Percentiles rank a stretch among this genome's conserved stretches.
These are phyloP conservation scores for Volucella zonaria DNA, from an alignment of 2,888 invertebrate species.

Conservation along the genomic window DNA sequence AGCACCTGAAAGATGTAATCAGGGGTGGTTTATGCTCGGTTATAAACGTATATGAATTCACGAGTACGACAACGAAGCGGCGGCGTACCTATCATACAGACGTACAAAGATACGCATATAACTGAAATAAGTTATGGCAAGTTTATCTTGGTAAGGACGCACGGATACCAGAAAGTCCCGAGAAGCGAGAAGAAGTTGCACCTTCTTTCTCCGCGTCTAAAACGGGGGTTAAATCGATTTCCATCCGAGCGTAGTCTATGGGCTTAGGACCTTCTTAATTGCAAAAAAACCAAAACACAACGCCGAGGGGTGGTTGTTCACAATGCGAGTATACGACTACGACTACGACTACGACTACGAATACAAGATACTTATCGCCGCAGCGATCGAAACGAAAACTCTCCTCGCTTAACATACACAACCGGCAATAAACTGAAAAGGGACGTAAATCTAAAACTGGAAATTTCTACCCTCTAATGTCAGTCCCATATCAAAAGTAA, in stretches of 20 bases:
- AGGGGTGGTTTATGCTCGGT: conserved; percentile 10
- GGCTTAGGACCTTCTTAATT: conserved; percentile 11
- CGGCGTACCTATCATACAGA: no score
- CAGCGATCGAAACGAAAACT: conserved; percentile 17
- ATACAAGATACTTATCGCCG: conserved; percentile 30
- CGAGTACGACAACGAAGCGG: background rate
- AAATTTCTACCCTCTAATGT: conserved; percentile 64
- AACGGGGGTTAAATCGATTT: conserved; percentile 28
- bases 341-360: background rate
- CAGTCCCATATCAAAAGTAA: conserved; percentile 62
- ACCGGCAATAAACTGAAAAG: conserved; percentile 30
- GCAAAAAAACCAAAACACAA: background rate
- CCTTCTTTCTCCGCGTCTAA: background rate
- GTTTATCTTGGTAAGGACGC: conserved; percentile 21
- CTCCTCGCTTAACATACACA: conserved; percentile 19
- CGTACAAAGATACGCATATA: no score
- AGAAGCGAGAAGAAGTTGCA: background rate
- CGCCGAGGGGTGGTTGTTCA: background rate
- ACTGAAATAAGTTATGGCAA: background rate
- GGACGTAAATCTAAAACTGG: conserved; percentile 58
- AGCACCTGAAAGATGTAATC: conserved; percentile 42
- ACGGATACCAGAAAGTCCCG: conserved; percentile 11
- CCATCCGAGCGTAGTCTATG: conserved; percentile 6
- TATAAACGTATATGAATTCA: background rate
- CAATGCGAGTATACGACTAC: conserved; percentile 21